A percentile compares a stretch with the other conserved stretches of the same genome.
These are phyloP conservation scores for Elysia crispata DNA, from an alignment of 2,888 invertebrate species.

Conservation along the genomic window DNA sequence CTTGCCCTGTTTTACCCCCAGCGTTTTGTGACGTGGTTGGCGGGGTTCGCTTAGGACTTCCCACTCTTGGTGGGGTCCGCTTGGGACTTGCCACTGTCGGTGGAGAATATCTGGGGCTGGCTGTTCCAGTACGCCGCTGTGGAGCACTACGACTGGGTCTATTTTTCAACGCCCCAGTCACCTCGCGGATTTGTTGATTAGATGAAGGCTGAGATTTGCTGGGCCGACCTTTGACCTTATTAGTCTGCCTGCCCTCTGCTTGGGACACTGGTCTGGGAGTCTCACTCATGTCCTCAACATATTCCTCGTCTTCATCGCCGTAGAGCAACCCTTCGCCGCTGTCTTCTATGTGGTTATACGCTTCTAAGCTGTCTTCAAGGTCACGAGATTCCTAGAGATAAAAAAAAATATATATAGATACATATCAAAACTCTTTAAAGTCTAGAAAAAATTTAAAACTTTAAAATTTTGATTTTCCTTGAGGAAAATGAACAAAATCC, in stretches of 20 bases:
- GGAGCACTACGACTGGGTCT: conserved; percentile 9
- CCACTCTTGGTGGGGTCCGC: neutral
- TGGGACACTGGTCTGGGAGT: no score
- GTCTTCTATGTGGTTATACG: conserved; percentile 6
- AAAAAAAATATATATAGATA: neutral
- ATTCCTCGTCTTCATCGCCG: neutral
- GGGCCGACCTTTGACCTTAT: neutral
- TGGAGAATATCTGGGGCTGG: neutral
- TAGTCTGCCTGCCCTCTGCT: neutral
- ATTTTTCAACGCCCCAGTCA: no score
- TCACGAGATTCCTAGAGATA: conserved; percentile 55
- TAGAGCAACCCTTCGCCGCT: no score
- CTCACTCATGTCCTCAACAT: no score
- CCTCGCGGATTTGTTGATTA: no score
- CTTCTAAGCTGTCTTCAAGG: conserved; percentile 60
- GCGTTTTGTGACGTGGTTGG: no score
- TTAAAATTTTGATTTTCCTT: no score
- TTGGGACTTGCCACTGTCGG: neutral
- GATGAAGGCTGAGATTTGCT: conserved; percentile 15
- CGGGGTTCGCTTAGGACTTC: no score
- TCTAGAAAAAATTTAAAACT: no score
- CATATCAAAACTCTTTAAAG: neutral
- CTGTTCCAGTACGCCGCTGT: no score
- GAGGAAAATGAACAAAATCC: no score
- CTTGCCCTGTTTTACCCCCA: no score